Conservation (phyloP, 2,797 vertebrate genomes). For the Hydrophis major region DNA sequence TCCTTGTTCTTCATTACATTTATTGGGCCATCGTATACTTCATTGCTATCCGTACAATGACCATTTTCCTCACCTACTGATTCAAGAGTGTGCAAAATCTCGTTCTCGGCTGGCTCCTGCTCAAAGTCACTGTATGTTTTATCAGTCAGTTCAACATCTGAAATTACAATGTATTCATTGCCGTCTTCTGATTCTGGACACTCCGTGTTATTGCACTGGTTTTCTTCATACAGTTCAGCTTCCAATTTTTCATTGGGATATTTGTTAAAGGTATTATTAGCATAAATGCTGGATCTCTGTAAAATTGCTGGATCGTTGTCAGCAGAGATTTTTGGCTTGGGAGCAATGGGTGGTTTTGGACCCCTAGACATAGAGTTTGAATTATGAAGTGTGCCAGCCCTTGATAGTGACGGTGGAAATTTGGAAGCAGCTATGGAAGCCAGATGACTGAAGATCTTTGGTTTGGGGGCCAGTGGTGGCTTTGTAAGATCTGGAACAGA, state of each 20-base stretch:
- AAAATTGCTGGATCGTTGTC: slow-evolving; percentile 61
- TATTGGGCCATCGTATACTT: slow-evolving; percentile 68
- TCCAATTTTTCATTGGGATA: slow-evolving; percentile 80
- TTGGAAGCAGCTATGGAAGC: slow-evolving; percentile 65
- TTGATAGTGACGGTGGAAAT: slow-evolving; percentile 75
- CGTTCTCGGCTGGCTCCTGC: slow-evolving; percentile 41
- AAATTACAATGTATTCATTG: slow-evolving; percentile 61
- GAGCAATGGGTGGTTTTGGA: slow-evolving; percentile 86
- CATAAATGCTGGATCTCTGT: slow-evolving; percentile 61
- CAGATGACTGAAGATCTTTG: slow-evolving; percentile 77
- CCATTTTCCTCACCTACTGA: slow-evolving; percentile 39
- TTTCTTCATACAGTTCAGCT: slow-evolving; percentile 68
- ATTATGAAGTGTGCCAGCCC: slow-evolving; percentile 66
- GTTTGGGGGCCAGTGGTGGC: slow-evolving; percentile 85
- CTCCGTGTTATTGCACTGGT: slow-evolving; percentile 37
- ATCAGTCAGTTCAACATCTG: slow-evolving; percentile 43
- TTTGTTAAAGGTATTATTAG: slow-evolving; percentile 70
- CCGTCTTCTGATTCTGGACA: slow-evolving; percentile 60
- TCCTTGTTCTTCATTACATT: slow-evolving; percentile 51
- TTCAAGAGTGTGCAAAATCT: slow-evolving; percentile 21
- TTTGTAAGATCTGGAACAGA: slow-evolving; percentile 85
- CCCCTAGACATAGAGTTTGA: slow-evolving; percentile 75
- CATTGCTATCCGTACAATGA: slow-evolving; percentile 51
- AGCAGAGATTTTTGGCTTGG: slow-evolving; percentile 82
- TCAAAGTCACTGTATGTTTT: slow-evolving; percentile 52